Evolutionary conservation across 2,888 invertebrate genomes (phyloP).

Genomic region (Campaea margaritaria): DNA sequence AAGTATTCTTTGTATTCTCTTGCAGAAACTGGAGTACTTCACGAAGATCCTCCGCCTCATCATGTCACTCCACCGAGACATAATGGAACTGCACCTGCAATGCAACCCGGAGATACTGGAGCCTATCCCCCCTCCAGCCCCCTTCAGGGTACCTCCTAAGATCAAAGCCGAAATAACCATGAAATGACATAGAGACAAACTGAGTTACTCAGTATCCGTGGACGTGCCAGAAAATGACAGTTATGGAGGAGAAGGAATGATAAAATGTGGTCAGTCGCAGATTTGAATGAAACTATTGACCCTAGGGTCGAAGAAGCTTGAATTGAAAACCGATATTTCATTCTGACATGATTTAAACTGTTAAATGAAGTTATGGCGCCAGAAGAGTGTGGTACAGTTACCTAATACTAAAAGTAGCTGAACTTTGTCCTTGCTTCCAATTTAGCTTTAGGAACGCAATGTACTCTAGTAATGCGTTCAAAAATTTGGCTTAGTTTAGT

Average conservation of each 20-base stretch:
- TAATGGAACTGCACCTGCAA: conserved; percentile 73
- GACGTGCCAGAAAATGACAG: conserved; percentile 7
- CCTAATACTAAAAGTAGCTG: too few relatives aligned
- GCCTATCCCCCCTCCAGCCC: conserved; percentile 39
- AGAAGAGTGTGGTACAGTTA: too few relatives aligned
- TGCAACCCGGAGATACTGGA: conserved; percentile 50
- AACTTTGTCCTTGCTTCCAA: too few relatives aligned
- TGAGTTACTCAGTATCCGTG: conserved; percentile 15
- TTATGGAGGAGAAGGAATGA: background rate
- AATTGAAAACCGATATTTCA: too few relatives aligned
- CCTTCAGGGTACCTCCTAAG: conserved; percentile 63
- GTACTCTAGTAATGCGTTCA: too few relatives aligned
- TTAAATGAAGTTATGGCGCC: too few relatives aligned
- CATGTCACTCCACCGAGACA: conserved; percentile 76
- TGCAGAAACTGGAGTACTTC: conserved; percentile 77
- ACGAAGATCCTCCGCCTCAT: conserved; percentile 77
- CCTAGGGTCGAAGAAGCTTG: too few relatives aligned
- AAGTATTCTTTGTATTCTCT: conserved; percentile 38
- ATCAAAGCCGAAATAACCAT: conserved; percentile 73
- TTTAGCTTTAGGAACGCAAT: too few relatives aligned
- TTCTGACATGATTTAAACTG: too few relatives aligned
- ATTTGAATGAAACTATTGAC: background rate
- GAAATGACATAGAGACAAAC: conserved; percentile 64
- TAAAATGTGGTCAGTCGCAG: background rate
- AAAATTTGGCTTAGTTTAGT: too few relatives aligned